Percentiles rank a stretch among this genome's conserved stretches.
Conservation (phyloP, 2,888 invertebrate genomes). For the Sussaba pulchella region DNA sequence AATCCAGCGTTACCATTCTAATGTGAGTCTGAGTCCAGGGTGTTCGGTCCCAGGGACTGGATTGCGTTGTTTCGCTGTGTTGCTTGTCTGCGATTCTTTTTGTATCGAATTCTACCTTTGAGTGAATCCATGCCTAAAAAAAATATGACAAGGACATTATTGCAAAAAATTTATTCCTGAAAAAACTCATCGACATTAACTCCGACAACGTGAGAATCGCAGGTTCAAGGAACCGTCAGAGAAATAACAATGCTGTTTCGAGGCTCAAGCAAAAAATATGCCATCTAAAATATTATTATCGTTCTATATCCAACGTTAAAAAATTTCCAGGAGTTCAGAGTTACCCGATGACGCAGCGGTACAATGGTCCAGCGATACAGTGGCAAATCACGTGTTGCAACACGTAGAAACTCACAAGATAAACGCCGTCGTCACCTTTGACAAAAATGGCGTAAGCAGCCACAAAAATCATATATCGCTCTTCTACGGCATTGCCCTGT, state of each 20-base stretch:
- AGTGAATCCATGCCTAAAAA: too few species aligned
- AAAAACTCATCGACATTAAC: too few species aligned
- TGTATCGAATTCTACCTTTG: too few species aligned
- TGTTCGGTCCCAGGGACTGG: too few species aligned
- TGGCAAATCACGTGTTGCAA: slow-evolving; percentile 88
- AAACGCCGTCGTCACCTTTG: slow-evolving; percentile 96
- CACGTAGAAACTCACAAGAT: slow-evolving; percentile 91
- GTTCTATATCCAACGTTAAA: slow-evolving; percentile 24
- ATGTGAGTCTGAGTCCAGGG: slow-evolving; percentile 79
- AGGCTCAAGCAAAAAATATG: too few species aligned
- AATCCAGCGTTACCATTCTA: slow-evolving; percentile 89
- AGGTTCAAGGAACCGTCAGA: too few species aligned
- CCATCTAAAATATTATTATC: not conserved
- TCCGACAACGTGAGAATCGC: too few species aligned
- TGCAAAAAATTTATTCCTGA: too few species aligned
- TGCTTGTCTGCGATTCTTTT: too few species aligned
- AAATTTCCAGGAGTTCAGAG: slow-evolving; percentile 88
- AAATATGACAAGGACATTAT: too few species aligned
- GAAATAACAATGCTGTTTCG: too few species aligned
- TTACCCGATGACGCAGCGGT: slow-evolving; percentile 91
- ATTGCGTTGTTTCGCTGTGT: too few species aligned
- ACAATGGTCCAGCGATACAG: slow-evolving; percentile 90
- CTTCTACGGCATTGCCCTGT: slow-evolving; percentile 92
- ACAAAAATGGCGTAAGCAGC: slow-evolving; percentile 95
- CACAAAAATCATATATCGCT: slow-evolving; percentile 96